Evolutionary conservation across 2,113 vertebrate genomes (phyloP).

Genomic region (Salvelinus namaycush): DNA sequence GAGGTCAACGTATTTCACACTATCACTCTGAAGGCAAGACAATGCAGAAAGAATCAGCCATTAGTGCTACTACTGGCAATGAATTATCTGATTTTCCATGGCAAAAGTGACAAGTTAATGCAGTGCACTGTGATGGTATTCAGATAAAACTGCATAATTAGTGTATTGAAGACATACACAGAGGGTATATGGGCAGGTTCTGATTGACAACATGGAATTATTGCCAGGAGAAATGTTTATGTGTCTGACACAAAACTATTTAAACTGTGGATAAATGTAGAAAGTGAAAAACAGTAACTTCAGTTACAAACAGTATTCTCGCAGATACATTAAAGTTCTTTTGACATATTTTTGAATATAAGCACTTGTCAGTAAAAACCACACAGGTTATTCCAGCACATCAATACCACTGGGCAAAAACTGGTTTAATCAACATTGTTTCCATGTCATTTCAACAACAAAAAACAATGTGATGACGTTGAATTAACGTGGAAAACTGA

Average conservation of each 20-base stretch:
- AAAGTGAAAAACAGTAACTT: slow-evolving; percentile 17
- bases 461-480: no score
- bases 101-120: slow-evolving; percentile 26
- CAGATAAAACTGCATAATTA: neutral
- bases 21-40: neutral
- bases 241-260: neutral
- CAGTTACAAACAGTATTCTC: slow-evolving; percentile 37
- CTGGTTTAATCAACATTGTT: no score
- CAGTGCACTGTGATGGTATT: slow-evolving; percentile 7
- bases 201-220: neutral
- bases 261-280: slow-evolving; percentile 18
- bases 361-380: neutral
- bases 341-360: neutral
- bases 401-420: neutral
- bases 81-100: slow-evolving; percentile 20
- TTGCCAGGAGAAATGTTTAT: neutral
- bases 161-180: neutral
- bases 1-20: slow-evolving; percentile 43
- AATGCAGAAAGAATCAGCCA: slow-evolving; percentile 8
- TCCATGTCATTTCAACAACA: no score
- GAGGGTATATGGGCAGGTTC: neutral
- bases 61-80: slow-evolving; percentile 11
- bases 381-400: neutral
- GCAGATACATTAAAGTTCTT: neutral
- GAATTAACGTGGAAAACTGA: no score